Evolutionary conservation across 2,797 vertebrate species (phyloP).

Genomic region (Lates japonicus): DNA sequence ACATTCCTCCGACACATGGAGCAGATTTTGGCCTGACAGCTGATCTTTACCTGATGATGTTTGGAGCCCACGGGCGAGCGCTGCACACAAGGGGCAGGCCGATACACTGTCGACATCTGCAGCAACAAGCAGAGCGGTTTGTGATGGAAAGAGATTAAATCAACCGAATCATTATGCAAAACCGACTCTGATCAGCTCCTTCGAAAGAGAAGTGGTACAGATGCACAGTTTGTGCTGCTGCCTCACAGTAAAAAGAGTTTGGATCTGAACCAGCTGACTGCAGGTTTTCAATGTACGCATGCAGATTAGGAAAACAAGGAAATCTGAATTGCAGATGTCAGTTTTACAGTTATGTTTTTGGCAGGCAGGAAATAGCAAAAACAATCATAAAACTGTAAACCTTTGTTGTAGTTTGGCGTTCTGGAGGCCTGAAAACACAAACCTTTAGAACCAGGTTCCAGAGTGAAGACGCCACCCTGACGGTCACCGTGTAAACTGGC

Average conservation of each 20-base stretch:
- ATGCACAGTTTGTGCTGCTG: neutral
- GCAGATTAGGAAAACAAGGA: neutral
- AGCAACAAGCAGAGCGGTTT: conserved; percentile 8
- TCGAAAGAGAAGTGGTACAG: neutral
- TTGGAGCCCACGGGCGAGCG: conserved; percentile 34
- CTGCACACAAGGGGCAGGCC: conserved; percentile 17
- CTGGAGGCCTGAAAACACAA: too few relatives aligned
- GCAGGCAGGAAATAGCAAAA: neutral
- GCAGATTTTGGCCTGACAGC: conserved; percentile 69
- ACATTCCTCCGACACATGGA: conserved; percentile 71
- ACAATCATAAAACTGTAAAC: too few relatives aligned
- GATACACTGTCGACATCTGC: conserved; percentile 29
- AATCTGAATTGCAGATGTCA: neutral
- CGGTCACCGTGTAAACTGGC: too few relatives aligned
- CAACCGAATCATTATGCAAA: neutral
- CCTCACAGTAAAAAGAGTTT: neutral
- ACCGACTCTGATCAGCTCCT: conserved; percentile 34
- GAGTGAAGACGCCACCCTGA: too few relatives aligned
- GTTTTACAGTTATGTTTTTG: neutral
- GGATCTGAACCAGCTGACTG: neutral
- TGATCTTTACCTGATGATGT: conserved; percentile 54
- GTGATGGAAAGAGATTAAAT: conserved; percentile 50
- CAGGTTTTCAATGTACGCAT: neutral
- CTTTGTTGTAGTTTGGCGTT: too few relatives aligned
- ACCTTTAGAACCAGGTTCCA: too few relatives aligned